These are phyloP conservation scores for Brachionichthys hirsutus DNA, from an alignment of 2,113 vertebrate species.

Conservation along the genomic window DNA sequence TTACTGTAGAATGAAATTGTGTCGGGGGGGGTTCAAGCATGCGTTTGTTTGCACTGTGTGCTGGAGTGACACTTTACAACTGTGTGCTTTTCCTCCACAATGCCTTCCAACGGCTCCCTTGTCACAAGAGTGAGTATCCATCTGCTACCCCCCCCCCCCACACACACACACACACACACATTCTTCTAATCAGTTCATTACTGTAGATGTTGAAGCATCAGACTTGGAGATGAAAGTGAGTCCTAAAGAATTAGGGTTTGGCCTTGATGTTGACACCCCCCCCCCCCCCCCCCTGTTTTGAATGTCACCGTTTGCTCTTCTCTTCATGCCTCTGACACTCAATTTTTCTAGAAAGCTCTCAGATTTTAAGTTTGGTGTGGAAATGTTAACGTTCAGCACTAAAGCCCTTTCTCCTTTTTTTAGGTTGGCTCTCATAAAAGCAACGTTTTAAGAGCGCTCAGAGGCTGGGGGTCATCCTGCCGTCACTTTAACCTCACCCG, in stretches of 20 bases:
- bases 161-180: too few species aligned
- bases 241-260: neutral
- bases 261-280: slow-evolving; percentile 2
- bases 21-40: slow-evolving; percentile 36
- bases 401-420: slow-evolving; percentile 6
- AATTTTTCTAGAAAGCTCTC: slow-evolving; percentile 9
- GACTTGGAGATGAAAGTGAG: neutral
- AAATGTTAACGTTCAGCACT: slow-evolving; percentile 2
- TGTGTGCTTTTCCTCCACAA: slow-evolving; percentile 87
- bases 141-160: too few species aligned
- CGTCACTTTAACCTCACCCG: slow-evolving; percentile 26
- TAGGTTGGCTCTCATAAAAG: slow-evolving; percentile 67
- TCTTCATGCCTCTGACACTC: slow-evolving; percentile 55
- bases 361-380: too few species aligned
- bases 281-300: slow-evolving; percentile 30
- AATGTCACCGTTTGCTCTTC: slow-evolving; percentile 44
- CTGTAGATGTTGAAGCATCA: too few species aligned
- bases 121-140: slow-evolving; percentile 90
- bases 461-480: slow-evolving; percentile 18
- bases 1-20: slow-evolving; percentile 8
- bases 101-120: slow-evolving; percentile 88
- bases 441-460: slow-evolving; percentile 12
- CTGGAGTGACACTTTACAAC: slow-evolving; percentile 73
- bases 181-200: neutral
- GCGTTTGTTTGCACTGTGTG: slow-evolving; percentile 48